phyloP scores from a whole-genome alignment of 2,888 invertebrate genomes.

The Agrochola circellaris region DNA sequence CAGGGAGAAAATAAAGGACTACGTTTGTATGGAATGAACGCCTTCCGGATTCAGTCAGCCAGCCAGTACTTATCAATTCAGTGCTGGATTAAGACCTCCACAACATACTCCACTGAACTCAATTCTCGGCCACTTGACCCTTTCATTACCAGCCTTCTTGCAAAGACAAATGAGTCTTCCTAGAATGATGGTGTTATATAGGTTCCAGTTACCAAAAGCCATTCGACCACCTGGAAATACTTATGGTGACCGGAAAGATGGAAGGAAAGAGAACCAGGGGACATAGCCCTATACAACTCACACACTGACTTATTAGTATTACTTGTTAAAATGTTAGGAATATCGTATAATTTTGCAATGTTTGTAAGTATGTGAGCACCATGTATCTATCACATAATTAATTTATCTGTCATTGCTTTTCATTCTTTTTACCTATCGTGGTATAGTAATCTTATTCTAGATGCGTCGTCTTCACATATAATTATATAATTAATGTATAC shows the following conservation, averaged over 20 bases:
- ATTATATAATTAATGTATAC: no score
- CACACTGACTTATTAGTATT: no score
- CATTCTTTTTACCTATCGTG: no score
- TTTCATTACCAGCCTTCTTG: background rate
- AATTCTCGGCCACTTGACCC: background rate
- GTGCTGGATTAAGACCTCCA: background rate
- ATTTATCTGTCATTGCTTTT: no score
- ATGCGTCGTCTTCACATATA: no score
- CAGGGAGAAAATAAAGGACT: background rate
- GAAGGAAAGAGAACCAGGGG: no score
- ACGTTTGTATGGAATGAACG: background rate
- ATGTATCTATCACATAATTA: no score
- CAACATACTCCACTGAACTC: background rate
- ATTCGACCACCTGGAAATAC: background rate
- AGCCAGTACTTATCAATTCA: background rate
- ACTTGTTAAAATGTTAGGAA: no score
- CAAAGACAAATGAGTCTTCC: background rate
- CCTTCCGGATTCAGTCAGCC: background rate
- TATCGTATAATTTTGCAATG: no score
- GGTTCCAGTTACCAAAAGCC: background rate
- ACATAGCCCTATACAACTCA: no score
- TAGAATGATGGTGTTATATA: background rate
- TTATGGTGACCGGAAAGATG: background rate
- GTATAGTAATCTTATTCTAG: no score
- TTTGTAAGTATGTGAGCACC: no score